Evolutionary conservation across 2,797 vertebrate species (phyloP), one percentile per base, ranked within the genome.

Genomic region (Peromyscus eremicus): DNA sequence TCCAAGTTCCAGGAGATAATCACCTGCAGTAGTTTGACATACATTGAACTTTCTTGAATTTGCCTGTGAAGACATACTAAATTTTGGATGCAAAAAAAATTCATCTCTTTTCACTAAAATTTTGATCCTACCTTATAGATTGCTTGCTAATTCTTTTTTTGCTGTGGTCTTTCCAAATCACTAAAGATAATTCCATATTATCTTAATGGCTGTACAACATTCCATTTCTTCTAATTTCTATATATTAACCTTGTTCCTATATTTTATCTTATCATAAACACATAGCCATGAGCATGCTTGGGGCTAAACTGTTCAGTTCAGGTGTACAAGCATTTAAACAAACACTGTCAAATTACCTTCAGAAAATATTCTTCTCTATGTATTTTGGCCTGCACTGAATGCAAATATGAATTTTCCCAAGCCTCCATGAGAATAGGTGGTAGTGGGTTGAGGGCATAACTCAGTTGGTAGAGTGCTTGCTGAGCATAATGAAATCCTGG

Each of bases 1-100:
- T 96, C 55, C 37, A 96, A 32, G 37, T 91, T 91, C 25, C 37
- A 89, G 46, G 19, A 94, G 37, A 91, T 85, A 85, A 96, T 96
- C 11, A 13, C 46, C 43, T 49, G 23, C 89, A 40, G 62, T 76
- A 62, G 27, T 66, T 68, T 77, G 76, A 85, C 81, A 13, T 14
- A 13, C 16, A 77, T n/a, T 21, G 89, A 93, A 91, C 3, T 25
- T 88, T 77, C 55, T 62, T 66, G 27, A 91, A 55, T 27, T 92
- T 79, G 91, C 70, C 64, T 55, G 25, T 43, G 29, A 12, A 68
- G 82, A 81, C 46, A 73, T 68, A 79, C 25, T 88, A 23, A 82
- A 83, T 70, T 86, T 93, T 70, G n/a, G 6, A 40, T 79, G 55
- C 32, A 81, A 89, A 81, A 81, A 66, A 79, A n/a, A 27, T 17